These are phyloP conservation scores for Brotogeris chrysoptera DNA, from an alignment of 2,797 vertebrate genomes.

Conservation along the genomic window DNA sequence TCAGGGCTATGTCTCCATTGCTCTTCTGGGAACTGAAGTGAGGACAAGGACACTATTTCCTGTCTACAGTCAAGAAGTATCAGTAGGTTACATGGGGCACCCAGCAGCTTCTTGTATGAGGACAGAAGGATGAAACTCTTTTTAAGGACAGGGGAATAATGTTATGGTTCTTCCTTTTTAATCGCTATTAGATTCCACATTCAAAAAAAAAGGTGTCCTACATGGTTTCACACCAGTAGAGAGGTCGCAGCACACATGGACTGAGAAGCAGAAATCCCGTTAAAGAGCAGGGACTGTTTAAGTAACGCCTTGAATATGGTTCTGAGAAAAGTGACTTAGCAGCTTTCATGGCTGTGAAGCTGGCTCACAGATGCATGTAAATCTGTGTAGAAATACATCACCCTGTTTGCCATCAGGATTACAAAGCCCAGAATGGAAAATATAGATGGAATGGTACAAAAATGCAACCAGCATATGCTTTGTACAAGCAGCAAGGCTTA, in stretches of 20 bases:
- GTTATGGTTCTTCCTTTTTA: background rate
- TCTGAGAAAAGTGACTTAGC: conserved; percentile 50
- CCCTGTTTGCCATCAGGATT: background rate
- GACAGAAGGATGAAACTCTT: background rate
- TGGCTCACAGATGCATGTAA: conserved; percentile 6
- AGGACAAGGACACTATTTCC: background rate
- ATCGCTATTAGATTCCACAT: background rate
- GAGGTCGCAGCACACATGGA: background rate
- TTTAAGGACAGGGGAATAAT: background rate
- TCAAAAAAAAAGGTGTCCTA: background rate
- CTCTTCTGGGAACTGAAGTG: background rate
- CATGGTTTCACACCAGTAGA: background rate
- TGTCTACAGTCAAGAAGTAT: background rate
- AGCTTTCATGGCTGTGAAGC: conserved; percentile 60
- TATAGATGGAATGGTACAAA: background rate
- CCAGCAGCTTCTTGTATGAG: background rate
- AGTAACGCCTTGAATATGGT: conserved; percentile 9
- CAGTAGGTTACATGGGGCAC: background rate
- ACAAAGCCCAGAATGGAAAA: conserved; percentile 8
- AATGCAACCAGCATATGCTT: background rate
- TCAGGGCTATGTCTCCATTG: background rate
- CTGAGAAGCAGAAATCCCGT: conserved; percentile 12
- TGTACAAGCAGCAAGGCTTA: background rate
- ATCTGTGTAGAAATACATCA: background rate
- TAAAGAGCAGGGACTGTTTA: conserved; percentile 19